A percentile compares a stretch with the other conserved stretches of the same genome.
These are phyloP conservation scores for Brachionichthys hirsutus DNA, from an alignment of 2,113 vertebrate genomes.

Conservation along the genomic window DNA sequence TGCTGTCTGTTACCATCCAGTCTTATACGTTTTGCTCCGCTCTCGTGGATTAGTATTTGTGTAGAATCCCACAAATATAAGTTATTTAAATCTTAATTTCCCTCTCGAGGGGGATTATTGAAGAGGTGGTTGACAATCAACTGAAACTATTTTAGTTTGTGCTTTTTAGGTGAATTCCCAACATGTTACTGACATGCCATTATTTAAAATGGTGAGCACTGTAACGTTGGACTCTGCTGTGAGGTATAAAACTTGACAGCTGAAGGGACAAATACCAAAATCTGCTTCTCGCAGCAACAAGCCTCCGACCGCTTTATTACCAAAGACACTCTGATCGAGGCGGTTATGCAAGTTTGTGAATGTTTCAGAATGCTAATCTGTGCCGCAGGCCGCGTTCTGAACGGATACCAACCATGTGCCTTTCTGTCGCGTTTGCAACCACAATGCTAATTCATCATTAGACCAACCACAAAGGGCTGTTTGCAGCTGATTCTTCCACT, in stretches of 20 bases:
- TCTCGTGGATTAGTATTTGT: constrained; percentile 40
- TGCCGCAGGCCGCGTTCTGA: constrained; percentile 39
- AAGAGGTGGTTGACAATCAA: constrained; percentile 82
- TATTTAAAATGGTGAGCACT: constrained; percentile 59
- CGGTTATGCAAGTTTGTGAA: constrained; percentile 36
- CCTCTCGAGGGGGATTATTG: constrained; percentile 55
- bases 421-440: constrained; percentile 47
- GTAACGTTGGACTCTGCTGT: constrained; percentile 53
- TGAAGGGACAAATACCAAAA: constrained; percentile 52
- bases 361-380: constrained; percentile 40
- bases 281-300: constrained; percentile 58
- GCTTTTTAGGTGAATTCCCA: constrained; percentile 49
- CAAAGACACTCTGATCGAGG: constrained; percentile 60
- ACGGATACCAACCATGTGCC: constrained; percentile 61
- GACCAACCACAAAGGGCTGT: constrained; percentile 60
- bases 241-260: constrained; percentile 18
- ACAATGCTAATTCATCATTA: constrained; percentile 36
- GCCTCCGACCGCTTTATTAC: constrained; percentile 53
- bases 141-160: constrained; percentile 64
- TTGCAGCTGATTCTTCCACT: constrained; percentile 50
- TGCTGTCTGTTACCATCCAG: constrained; percentile 65
- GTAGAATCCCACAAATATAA: constrained; percentile 54
- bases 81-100: constrained; percentile 67
- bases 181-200: constrained; percentile 52
- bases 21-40: constrained; percentile 58